Evolutionary conservation across 1,140 invertebrate genomes (phyloP).

Genomic region (Adoxophyes honmai): DNA sequence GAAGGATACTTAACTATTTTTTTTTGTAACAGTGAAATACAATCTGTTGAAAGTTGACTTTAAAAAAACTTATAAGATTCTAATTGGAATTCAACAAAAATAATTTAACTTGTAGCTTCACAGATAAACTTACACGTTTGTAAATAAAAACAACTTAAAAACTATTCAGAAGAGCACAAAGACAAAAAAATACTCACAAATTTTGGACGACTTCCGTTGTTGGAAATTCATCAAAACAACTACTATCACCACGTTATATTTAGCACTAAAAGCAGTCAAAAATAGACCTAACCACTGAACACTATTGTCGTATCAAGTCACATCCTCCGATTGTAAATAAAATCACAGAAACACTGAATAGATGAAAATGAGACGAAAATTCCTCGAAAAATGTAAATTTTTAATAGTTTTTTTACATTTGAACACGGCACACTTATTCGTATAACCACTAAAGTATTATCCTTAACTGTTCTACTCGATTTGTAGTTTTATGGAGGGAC

Average conservation of each 20-base stretch:
- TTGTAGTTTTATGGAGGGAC: constrained; percentile 13
- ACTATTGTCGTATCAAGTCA: constrained; percentile 6
- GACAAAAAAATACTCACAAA: constrained; percentile 7
- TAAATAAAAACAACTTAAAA: too few relatives aligned
- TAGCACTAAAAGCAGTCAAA: constrained; percentile 10
- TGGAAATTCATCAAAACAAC: constrained; percentile 9
- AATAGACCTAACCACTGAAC: constrained; percentile 15
- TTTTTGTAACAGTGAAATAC: too few relatives aligned
- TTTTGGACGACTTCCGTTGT: constrained; percentile 6
- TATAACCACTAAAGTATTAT: not conserved
- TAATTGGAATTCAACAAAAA: too few relatives aligned
- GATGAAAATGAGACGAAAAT: constrained; percentile 11
- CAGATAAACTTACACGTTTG: too few relatives aligned
- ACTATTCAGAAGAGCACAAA: too few relatives aligned
- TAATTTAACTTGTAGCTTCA: too few relatives aligned
- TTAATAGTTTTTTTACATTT: not conserved
- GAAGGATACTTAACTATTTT: too few relatives aligned
- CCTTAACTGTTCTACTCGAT: not conserved
- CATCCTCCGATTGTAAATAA: constrained; percentile 7
- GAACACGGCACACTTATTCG: constrained; percentile 1
- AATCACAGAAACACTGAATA: constrained; percentile 2
- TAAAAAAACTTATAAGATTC: too few relatives aligned
- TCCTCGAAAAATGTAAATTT: constrained; percentile 10
- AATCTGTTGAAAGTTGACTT: too few relatives aligned
- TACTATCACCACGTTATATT: constrained; percentile 9